Base-by-base conservation (phyloP, 2,113 vertebrate species). In the Hippolais icterina region DNA sequence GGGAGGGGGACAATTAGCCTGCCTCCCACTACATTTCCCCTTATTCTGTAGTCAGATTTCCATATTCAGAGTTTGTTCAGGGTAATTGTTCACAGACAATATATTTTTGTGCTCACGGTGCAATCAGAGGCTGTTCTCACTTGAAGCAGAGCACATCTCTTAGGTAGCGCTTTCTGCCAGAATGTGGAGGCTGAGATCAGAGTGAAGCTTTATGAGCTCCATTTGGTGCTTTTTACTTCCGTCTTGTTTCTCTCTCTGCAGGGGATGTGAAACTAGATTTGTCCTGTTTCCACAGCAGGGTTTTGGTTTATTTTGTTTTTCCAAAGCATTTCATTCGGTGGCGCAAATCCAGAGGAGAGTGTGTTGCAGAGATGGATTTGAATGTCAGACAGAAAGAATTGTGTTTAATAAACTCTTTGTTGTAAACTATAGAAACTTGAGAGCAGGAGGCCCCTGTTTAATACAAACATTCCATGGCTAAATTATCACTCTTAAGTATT, bases 251-350 rank as follows among this genome's bases (percentile, higher is more conserved):
- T 97, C n/a, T 97, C 93, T 97, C 79, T 91, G 82, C 85, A 97
- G 94, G 89, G 94, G 96, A 95, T 95, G 95, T 96, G 92, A 97
- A 97, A 97, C 93, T 97, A 90, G 93, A 95, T 97, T 95, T 96
- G 96, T 96, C 95, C 87, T 97, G 85, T 97, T 97, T 98, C 94
- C 96, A 75, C 75, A 97, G 97, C 95, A 94, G 97, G 97, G 96
- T 97, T 98, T 97, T 97, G 95, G 96, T 97, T 94, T 97, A 87
- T 97, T 97, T 98, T 98, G 89, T 94, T 98, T 97, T 95, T 96
- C 97, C 87, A 85, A 96, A 96, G 96, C 97, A 90, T 97, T 98
- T 97, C 94, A 97, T 97, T 97, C 11, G 83, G 80, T 97, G 95
- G 97, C 97, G 61, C 78, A 94, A 95, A 97, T 98, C 96, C 94